Conservation (phyloP, 1,140 invertebrate species). For the Brachionus angularis region DNA sequence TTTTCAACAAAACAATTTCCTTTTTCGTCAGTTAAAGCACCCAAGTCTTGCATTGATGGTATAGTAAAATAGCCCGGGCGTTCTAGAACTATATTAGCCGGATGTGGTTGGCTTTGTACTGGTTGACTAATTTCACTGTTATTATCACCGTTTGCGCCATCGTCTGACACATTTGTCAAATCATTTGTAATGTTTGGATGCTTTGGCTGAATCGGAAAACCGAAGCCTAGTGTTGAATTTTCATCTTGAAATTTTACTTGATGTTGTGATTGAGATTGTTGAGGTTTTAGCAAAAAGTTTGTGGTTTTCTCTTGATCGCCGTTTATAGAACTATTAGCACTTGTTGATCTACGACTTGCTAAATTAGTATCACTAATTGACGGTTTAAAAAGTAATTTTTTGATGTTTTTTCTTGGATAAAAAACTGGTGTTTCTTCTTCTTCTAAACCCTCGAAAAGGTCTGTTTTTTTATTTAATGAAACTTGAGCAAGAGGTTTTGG, state of each 20-base stretch:
- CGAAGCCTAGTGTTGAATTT: no score
- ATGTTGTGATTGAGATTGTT: slow-evolving; percentile 24
- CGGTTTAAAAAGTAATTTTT: slow-evolving; percentile 33
- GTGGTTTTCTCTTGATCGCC: neutral
- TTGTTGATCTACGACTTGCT: neutral
- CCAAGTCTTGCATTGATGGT: slow-evolving; percentile 72
- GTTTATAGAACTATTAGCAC: slow-evolving; percentile 19
- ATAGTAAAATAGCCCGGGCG: slow-evolving; percentile 71
- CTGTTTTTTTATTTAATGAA: slow-evolving; percentile 12
- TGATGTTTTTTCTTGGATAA: slow-evolving; percentile 43
- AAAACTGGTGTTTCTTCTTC: slow-evolving; percentile 40
- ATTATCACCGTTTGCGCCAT: slow-evolving; percentile 1
- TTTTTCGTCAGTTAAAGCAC: slow-evolving; percentile 63
- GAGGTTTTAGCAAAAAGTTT: neutral
- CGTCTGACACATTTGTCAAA: slow-evolving; percentile 29
- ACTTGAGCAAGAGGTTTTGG: slow-evolving; percentile 13
- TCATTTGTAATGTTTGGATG: slow-evolving; percentile 34
- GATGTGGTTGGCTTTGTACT: neutral
- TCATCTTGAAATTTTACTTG: no score
- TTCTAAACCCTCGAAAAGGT: slow-evolving; percentile 31
- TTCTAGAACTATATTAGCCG: slow-evolving; percentile 27
- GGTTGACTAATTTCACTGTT: neutral
- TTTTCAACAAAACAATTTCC: slow-evolving; percentile 79
- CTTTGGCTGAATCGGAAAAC: no score
- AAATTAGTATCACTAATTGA: neutral